phyloP scores from a whole-genome alignment of 2,797 vertebrate species.

The Smutsia gigantea region DNA sequence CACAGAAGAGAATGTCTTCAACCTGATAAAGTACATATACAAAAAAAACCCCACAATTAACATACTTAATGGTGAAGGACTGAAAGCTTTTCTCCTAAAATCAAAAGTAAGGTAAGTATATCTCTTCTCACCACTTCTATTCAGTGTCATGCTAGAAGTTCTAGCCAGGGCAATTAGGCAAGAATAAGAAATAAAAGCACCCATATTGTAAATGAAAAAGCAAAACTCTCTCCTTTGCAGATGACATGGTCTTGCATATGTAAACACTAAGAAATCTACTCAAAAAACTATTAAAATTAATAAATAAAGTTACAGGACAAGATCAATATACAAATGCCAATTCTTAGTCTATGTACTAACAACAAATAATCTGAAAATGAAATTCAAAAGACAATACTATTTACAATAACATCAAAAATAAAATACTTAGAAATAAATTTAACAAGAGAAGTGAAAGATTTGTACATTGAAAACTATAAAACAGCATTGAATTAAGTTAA shows the following conservation, averaged over 20 bases:
- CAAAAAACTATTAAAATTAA: not conserved
- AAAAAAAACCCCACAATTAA: not conserved
- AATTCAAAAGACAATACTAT: not conserved
- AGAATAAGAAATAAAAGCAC: not conserved
- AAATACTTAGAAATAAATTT: no score
- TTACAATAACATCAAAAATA: not conserved
- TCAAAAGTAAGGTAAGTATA: not conserved
- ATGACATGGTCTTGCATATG: not conserved
- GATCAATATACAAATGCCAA: not conserved
- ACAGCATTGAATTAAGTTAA: not conserved
- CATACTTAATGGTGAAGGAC: not conserved
- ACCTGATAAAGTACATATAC: not conserved
- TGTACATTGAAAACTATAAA: no score
- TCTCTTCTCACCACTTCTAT: not conserved
- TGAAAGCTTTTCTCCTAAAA: not conserved
- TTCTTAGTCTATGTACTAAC: not conserved
- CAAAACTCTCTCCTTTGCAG: not conserved
- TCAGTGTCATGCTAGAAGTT: not conserved
- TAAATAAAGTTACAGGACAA: not conserved
- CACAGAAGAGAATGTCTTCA: not conserved
- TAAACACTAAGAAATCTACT: not conserved
- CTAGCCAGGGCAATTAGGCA: not conserved
- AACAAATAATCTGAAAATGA: not conserved
- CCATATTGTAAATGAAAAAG: not conserved
- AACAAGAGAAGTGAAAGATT: no score